These are phyloP conservation scores for Podarcis muralis DNA, from an alignment of 2,113 vertebrate species.

Conservation along the genomic window DNA sequence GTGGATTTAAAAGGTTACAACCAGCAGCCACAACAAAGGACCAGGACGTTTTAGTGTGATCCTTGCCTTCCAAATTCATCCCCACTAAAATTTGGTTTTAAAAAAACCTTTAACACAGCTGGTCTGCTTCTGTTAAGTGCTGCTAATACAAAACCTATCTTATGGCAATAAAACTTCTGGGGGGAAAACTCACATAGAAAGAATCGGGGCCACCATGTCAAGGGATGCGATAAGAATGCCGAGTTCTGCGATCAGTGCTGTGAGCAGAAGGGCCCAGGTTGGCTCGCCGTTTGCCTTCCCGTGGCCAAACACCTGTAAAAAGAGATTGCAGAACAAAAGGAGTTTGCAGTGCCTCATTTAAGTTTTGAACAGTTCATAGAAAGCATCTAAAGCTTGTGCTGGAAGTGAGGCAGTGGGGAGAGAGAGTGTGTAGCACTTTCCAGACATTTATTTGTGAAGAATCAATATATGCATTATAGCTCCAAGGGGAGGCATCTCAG, in stretches of 20 bases:
- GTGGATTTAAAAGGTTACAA: no score
- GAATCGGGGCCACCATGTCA: conserved; percentile 98
- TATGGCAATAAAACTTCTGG: not conserved
- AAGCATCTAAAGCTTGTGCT: not conserved
- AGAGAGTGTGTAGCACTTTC: not conserved
- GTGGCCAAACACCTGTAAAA: conserved; percentile 90
- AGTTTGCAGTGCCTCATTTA: not conserved
- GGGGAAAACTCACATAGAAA: conserved; percentile 90
- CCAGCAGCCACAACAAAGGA: no score
- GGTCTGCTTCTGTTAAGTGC: not conserved
- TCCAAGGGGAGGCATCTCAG: not conserved
- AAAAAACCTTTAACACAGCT: not conserved
- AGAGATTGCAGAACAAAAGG: not conserved
- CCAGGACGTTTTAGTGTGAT: no score
- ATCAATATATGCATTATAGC: not conserved
- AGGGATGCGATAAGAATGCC: conserved; percentile 98
- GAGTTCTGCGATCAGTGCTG: conserved; percentile 92
- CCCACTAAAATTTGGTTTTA: not conserved
- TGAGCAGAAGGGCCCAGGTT: conserved; percentile 94
- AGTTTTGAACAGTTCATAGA: not conserved
- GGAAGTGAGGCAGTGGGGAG: no score
- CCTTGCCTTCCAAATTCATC: no score
- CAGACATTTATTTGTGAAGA: not conserved
- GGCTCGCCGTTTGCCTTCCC: conserved; percentile 95
- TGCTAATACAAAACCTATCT: not conserved